Evolutionary conservation across 2,888 invertebrate genomes (phyloP).

Genomic region (Orthosia gothica): DNA sequence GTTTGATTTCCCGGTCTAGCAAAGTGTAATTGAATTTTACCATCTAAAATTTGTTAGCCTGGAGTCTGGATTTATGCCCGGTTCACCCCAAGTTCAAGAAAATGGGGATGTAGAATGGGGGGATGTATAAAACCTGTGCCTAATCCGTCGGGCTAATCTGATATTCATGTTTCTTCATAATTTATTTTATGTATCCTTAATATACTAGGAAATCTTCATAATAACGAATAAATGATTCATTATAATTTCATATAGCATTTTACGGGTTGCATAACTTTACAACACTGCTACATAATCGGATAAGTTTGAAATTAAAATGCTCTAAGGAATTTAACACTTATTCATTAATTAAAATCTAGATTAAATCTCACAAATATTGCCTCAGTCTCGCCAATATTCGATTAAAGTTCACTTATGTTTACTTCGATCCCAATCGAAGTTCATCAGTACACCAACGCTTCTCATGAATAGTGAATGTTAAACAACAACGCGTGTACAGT

Average conservation of each 20-base stretch:
- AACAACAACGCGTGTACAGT: constrained; percentile 19
- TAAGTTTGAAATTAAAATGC: neutral
- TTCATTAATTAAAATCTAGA: neutral
- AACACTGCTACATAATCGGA: neutral
- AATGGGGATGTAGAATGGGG: too few species aligned
- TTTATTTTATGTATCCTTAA: too few species aligned
- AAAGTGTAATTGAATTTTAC: neutral
- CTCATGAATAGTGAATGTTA: constrained; percentile 35
- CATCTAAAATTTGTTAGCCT: neutral
- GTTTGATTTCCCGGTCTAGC: neutral
- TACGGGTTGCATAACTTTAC: neutral
- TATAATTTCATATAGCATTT: too few species aligned
- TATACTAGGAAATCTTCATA: neutral
- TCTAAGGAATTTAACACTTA: neutral
- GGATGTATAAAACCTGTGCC: neutral
- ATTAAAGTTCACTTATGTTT: constrained; percentile 38
- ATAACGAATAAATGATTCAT: neutral
- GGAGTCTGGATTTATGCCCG: too few species aligned
- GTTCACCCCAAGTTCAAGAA: too few species aligned
- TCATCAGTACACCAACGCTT: constrained; percentile 5
- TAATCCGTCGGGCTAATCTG: neutral
- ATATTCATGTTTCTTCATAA: too few species aligned
- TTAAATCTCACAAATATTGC: neutral
- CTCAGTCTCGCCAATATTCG: constrained; percentile 11
- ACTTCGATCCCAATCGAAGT: constrained; percentile 22